Base-by-base conservation (phyloP, 1,140 invertebrate species). In the Solenopsis invicta region DNA sequence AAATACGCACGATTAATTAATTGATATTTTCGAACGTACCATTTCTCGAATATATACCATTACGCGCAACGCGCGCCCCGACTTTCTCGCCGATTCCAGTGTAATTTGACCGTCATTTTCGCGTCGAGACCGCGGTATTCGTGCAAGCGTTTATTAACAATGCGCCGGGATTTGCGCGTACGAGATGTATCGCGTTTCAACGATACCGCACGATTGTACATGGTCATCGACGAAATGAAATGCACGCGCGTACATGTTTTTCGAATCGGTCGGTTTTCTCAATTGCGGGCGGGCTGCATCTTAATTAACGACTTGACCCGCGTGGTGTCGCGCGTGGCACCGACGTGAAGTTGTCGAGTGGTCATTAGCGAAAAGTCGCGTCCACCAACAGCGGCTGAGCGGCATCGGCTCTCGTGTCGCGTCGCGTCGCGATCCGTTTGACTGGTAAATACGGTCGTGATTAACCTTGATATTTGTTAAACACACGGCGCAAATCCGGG, bases 391-490 rank as follows among this genome's bases (percentile, higher is more conserved):
- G 29, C 29, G 29, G 29, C 29, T 0, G 1, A 29, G 29, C 29
- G 29, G 29, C 29, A 10, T 4, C n/a, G 37, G 34, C 34, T 9
- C 29, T 1, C 61, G 59, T 12, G 2, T 66, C 37, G 18, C 62
- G 62, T 41, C 29, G 61, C 18, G 18, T 45, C 37, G 34, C 37
- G 64, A 21, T 21, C 18, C n/a, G 41, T 69, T 69, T 69, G 37
- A 69, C 66, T 13, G 41, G 66, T 24, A 69, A 69, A 69, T n/a
- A 69, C 21, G 41, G 6, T 8, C 18, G 66, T 13, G 66, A 69
- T 69, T 69, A 69, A 69, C 66, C 41, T 69, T 21, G 66, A 69
- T 69, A 69, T 69, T 69, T 69, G 66, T 69, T 69, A 48, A 69
- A n/a, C 66, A 48, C 66, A 69, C 37, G 45, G 4, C 37, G 66